Base-by-base conservation (phyloP, 2,888 invertebrate genomes). In the Metopia argyrocephala region DNA sequence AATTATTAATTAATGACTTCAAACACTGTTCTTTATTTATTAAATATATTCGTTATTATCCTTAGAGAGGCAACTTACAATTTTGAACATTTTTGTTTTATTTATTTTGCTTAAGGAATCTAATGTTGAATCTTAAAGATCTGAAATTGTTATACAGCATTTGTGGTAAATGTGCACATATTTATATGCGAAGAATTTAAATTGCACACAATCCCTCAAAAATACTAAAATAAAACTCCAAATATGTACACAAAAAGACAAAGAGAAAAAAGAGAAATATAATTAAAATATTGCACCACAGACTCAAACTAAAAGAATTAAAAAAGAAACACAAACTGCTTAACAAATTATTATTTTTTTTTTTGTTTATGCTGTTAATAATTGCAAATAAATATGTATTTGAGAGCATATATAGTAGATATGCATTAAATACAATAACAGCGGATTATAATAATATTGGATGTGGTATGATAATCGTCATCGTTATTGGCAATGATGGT, bases 181-280 rank as follows among this genome's bases (percentile, higher is more conserved):
- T 84, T 85, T 85, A 85, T 85, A 85, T 76, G 73, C 70, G 76
- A 83, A 83, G 78, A 75, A 69, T 82, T 80, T 81, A 70, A 81
- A 84, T 79, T 82, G 83, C 82, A 71, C 38, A 76, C 79, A 68
- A 65, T 75, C 81, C 81, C 81, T 65, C 46, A 45, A 71, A 59
- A 27, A 23, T 46, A 46, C 20, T 27, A 12, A 71, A 70, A 54
- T 23, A 50, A 54, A 31, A 27, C 27, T n/a, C 6, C 18, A 48
- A 18, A 1, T 2, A 38, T 3, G 38, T 15, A 38, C 12, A 38
- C 38, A 38, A 38, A 38, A 9, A 9, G 38, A 12, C 38, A 38
- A 12, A 38, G 3, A 38, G 38, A 46, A 31, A 65, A 2, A 31
- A 5, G 56, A 68, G n/a, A n/a, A n/a, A n/a, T n/a, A n/a, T n/a